A percentile compares a stretch with the other conserved stretches of the same genome.
Evolutionary conservation across 2,888 invertebrate genomes (phyloP).

Genomic region (Lacanobia wlatinum): DNA sequence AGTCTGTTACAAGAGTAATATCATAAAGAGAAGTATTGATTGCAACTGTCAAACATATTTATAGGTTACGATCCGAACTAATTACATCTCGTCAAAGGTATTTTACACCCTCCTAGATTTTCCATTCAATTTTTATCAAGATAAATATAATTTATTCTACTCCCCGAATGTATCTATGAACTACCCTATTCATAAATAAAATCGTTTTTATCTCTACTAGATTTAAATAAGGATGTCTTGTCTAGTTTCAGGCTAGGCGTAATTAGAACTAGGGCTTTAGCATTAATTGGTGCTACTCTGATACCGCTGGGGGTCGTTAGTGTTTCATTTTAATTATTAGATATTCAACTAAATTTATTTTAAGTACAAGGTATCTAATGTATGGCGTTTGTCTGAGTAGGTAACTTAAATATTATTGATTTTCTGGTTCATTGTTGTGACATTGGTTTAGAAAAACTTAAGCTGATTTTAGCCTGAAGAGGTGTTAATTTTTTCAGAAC

Average conservation of each 20-base stretch:
- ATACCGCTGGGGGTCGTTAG: constrained; percentile 27
- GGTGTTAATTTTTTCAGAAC: too few relatives aligned
- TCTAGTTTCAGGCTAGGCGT: constrained; percentile 13
- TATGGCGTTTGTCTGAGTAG: neutral
- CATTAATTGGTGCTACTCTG: constrained; percentile 30
- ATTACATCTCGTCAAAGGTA: neutral
- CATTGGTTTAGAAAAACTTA: too few relatives aligned
- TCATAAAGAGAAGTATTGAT: too few relatives aligned
- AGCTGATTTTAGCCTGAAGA: too few relatives aligned
- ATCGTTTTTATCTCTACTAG: constrained; percentile 19
- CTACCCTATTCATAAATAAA: neutral
- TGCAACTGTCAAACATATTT: too few relatives aligned
- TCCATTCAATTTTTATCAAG: neutral
- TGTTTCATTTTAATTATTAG: constrained; percentile 23
- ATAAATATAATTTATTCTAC: neutral
- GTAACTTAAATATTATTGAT: neutral
- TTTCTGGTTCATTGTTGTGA: neutral
- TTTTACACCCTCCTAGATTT: neutral
- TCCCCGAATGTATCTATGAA: neutral
- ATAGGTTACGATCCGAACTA: too few relatives aligned
- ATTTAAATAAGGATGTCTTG: constrained; percentile 27
- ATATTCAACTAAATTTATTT: neutral
- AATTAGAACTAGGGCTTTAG: constrained; percentile 27
- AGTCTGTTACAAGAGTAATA: too few relatives aligned
- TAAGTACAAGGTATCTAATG: neutral